A percentile compares a stretch with the other conserved stretches of the same genome.
Evolutionary conservation across 92 coral and sea anemone genomes (phyloP).

Genomic region (Umimayanthus kanabou): DNA sequence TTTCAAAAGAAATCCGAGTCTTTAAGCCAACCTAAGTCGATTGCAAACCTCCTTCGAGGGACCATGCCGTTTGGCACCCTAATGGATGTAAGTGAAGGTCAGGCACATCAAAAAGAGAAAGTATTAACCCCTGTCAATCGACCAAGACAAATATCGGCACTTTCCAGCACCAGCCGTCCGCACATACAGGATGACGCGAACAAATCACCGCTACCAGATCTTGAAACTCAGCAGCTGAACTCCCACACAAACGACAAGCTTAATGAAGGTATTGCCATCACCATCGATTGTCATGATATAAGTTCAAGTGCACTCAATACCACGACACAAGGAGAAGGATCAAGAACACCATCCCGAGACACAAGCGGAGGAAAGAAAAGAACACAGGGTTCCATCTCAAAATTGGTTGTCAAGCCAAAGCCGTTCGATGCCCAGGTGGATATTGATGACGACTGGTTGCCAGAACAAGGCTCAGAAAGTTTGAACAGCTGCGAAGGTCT

Average conservation of each 20-base stretch:
- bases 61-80: too few species aligned
- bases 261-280: background rate
- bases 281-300: background rate
- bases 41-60: too few species aligned
- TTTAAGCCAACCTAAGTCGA: too few species aligned
- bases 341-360: background rate
- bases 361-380: background rate
- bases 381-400: constrained; percentile 26
- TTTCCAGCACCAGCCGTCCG: background rate
- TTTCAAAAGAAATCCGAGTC: background rate
- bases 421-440: background rate
- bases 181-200: background rate
- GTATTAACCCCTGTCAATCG: background rate
- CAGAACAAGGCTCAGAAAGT: background rate
- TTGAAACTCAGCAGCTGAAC: background rate
- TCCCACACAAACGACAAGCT: background rate
- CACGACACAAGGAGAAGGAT: background rate
- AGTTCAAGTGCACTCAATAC: background rate
- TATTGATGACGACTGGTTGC: background rate
- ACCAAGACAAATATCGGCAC: too few species aligned
- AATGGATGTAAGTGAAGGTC: background rate
- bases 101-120: background rate
- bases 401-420: background rate
- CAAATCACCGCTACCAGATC: background rate
- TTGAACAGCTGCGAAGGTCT: background rate